Evolutionary conservation across 2,797 vertebrate species (phyloP), one percentile per base, ranked within the genome.

Genomic region (Aythya fuligula): DNA sequence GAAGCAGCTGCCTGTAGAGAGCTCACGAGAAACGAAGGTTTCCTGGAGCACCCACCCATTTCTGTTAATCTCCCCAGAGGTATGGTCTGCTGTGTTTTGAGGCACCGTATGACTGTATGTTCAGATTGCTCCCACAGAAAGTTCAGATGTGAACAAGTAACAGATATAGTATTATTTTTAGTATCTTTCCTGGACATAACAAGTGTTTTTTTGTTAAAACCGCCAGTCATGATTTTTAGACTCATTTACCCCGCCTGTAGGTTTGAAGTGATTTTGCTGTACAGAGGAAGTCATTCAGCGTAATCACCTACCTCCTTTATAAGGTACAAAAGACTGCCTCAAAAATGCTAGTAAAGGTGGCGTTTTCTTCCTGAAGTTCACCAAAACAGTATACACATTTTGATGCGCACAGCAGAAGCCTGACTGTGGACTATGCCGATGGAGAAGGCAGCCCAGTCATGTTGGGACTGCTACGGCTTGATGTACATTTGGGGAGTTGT

Each of bases 361-460:
- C 1, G 4, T 1, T 0, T 11, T 32, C 61, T 14, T 1, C 1
- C n/a, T 41, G 51, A 34, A 0, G 0, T 72, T 65, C n/a, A 47
- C 56, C 27, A 27, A 19, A 86, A 60, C 7, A 11, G 54, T 53
- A 61, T 51, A 27, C 25, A 45, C 7, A 8, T 25, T 53, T 34
- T 21, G 13, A 34, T 8, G 43, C 56, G 45, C 24, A 54, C 36
- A n/a, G 58, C 11, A 54, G 27, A 18, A 78, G 30, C 11, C 20
- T 38, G 49, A 36, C n/a, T 24, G 4, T 14, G 1, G 0, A 24
- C 39, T 32, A 32, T 28, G 57, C 58, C 66, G 28, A 49, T 9
- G 8, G 16, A 75, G 43, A 54, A 71, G 77, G 21, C 28, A 11
- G 22, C 18, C 38, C 0, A 1, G 17, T 56, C n/a, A 22, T 4